Conservation (phyloP, 2,888 invertebrate genomes). For the Lepidochitona cinerea region DNA sequence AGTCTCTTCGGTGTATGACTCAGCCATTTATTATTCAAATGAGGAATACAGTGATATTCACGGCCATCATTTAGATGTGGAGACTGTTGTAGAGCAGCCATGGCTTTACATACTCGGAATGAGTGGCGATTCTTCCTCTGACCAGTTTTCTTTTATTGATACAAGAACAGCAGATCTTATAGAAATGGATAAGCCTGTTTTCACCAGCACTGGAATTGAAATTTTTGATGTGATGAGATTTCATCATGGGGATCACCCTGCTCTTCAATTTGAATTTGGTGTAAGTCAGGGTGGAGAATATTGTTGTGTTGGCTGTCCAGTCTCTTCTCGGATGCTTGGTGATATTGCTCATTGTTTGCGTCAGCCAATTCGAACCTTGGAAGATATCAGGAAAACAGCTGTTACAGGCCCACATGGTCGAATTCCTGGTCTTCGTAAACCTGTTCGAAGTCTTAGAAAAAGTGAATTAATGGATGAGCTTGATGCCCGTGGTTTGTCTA, state of each 20-base stretch:
- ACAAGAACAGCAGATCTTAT: background rate
- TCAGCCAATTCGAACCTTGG: background rate
- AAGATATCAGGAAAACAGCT: background rate
- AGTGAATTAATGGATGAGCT: background rate
- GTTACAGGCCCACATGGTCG: background rate
- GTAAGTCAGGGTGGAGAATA: background rate
- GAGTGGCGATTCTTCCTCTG: background rate
- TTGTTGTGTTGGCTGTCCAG: background rate
- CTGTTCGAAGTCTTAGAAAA: background rate
- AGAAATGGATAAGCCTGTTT: background rate
- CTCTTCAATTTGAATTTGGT: background rate
- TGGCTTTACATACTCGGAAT: background rate
- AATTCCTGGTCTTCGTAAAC: background rate
- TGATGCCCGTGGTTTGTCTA: background rate
- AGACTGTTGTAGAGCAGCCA: background rate
- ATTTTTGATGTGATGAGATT: background rate
- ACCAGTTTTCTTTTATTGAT: background rate
- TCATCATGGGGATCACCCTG: background rate
- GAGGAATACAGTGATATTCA: background rate
- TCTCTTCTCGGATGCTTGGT: background rate
- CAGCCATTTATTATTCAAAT: background rate
- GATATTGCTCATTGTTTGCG: background rate
- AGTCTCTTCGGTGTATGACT: background rate
- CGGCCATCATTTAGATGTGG: background rate
- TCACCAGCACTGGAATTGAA: background rate